Base-by-base conservation (phyloP, 2,888 invertebrate species). In the Uropetala carovei region DNA sequence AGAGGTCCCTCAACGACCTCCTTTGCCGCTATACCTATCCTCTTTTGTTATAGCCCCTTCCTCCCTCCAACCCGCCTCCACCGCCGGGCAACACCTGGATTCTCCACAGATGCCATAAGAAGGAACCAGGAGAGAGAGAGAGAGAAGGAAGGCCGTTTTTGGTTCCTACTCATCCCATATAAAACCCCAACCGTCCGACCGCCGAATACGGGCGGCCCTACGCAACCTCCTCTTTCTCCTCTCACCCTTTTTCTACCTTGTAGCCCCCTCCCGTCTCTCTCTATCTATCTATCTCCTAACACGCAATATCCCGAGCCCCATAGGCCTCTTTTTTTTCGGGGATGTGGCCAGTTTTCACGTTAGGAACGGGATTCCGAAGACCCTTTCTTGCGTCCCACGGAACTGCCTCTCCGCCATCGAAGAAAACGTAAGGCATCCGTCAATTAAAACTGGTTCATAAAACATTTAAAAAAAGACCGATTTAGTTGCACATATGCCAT, bases 51-150 rank as follows among this genome's bases (percentile, higher is more conserved):
- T 43, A 27, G 75, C 27, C 13, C n/a, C n/a, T n/a, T n/a, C n/a
- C 75, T 27, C 27, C 27, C 75, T 27, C 27, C 75, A 27, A 22
- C 75, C 27, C 75, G 13, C 75, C 75, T 68, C 68, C 68, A 68
- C 68, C 68, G n/a, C n/a, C 68, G 68, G 68, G 22, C 56, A 43
- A 89, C 89, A 89, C 89, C 89, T 89, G 86, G 89, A 64, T 30
- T 58, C 60, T 57, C 89, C 64, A 64, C 89, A 89, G 89, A 89
- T 89, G 89, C 89, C 89, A 68, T 43, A 89, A 89, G 64, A n/a
- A 60, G 30, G 16, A 86, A 60, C 60, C 59, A 30, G 22, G 86
- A n/a, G 30, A 59, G 27, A 83, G 83, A 57, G n/a, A 83, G 83
- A 43, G 43, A 83, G 43, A 83, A 83, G 83, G 43, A 64, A n/a